Conservation (phyloP, 2,113 vertebrate genomes). For the Actenoides lindsayi region DNA sequence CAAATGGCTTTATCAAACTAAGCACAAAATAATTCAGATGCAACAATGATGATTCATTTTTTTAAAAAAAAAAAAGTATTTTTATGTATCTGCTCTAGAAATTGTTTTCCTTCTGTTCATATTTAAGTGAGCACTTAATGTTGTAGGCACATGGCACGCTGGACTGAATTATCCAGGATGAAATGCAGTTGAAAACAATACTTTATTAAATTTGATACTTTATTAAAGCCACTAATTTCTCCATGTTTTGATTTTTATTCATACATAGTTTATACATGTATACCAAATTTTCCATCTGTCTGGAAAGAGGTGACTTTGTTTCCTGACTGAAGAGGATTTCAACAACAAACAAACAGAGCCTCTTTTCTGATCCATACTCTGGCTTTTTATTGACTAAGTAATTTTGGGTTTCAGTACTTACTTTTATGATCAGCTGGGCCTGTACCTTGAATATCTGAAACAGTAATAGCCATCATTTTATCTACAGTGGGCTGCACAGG, state of each 20-base stretch:
- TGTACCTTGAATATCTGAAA: neutral
- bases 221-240: neutral
- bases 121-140: neutral
- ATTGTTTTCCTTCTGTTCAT: neutral
- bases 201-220: neutral
- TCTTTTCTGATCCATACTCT: neutral
- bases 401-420: neutral
- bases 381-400: neutral
- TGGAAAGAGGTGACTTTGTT: neutral
- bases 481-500: neutral
- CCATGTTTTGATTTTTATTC: neutral
- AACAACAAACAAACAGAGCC: neutral
- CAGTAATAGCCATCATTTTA: neutral
- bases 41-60: neutral
- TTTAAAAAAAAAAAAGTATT: neutral
- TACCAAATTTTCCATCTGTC: neutral
- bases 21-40: neutral
- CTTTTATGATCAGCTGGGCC: neutral
- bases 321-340: neutral
- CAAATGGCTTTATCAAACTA: neutral
- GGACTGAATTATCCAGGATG: neutral
- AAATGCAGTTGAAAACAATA: neutral
- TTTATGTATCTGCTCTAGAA: neutral
- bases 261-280: fast-evolving
- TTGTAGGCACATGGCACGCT: neutral